These are phyloP conservation scores for Akabosia matsudoensis DNA, from an alignment of 1,140 invertebrate genomes.

Conservation along the genomic window DNA sequence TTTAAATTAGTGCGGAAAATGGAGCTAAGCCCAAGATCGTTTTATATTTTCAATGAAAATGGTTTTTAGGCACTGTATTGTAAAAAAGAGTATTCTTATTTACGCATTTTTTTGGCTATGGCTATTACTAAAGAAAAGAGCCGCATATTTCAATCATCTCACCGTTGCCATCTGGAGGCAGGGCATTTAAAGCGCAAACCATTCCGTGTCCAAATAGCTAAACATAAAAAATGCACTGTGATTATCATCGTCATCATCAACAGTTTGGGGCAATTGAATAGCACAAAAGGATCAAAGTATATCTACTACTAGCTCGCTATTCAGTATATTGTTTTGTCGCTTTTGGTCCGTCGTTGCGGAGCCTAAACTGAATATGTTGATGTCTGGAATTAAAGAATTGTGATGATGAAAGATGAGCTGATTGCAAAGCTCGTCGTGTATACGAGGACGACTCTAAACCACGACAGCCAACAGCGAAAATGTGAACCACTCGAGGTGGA, in stretches of 20 bases:
- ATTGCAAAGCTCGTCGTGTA: too few relatives aligned
- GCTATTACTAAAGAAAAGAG: background rate
- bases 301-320: background rate
- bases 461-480: too few relatives aligned
- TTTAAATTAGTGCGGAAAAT: background rate
- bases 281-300: background rate
- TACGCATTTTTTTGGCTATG: background rate
- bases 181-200: background rate
- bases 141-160: background rate
- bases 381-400: background rate
- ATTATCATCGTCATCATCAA: background rate
- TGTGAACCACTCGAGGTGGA: too few relatives aligned
- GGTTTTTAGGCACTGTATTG: background rate
- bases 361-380: background rate
- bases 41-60: background rate
- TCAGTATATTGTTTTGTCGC: background rate
- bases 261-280: background rate
- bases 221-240: background rate
- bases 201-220: background rate
- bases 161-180: background rate
- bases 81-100: background rate
- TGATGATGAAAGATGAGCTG: background rate
- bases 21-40: background rate
- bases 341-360: background rate
- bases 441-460: too few relatives aligned